Evolutionary conservation across 92 coral and sea anemone species (phyloP), one percentile per base, ranked within the genome.

Genomic region (Phenganax stokvisi): DNA sequence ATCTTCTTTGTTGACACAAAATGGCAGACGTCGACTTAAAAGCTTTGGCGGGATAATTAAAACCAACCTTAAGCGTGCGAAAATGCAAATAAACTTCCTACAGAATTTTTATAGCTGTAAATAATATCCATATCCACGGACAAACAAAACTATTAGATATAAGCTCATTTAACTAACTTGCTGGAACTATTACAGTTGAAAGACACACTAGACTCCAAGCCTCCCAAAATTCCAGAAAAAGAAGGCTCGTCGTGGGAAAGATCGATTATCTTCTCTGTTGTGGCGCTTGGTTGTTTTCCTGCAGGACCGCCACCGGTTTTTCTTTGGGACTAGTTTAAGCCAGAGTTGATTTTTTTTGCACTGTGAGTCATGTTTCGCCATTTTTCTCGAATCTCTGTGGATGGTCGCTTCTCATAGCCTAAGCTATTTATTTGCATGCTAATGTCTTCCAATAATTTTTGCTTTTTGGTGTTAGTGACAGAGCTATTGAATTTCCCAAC

Each of bases 181-280:
- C 69, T 37, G 17, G 69, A 60, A 60, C 17, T 3, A 0, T 10
- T 3, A 10, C 37, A 64, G 29, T 6, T 2, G 9, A 11, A 64
- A 64, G 12, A 27, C 71, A 64, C 71, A 6, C 71, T 47, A 12
- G 71, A 64, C 71, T 64, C 71, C 5, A 64, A 64, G 12, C 71
- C 71, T 17, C 71, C 71, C 29, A 20, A 47, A 17, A 64, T 64
- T 1, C 71, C 72, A 9, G 72, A 66, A 15, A 66, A 66, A 66
- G 72, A 66, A 16, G 72, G 72, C 72, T 66, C 47, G 72, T 66
- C 72, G 72, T 51, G 11, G 13, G 3, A 66, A 66, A 66, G 72
- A 30, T 51, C 6, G 51, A 66, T 66, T 7, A 66, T 66, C 31
- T 66, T 66, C 20, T 37, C 30, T 6, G 72, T 66, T 66, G 72